Percentiles rank a stretch among this genome's conserved stretches.
These are phyloP conservation scores for Girardinus metallicus DNA, from an alignment of 2,797 vertebrate genomes.

Conservation along the genomic window DNA sequence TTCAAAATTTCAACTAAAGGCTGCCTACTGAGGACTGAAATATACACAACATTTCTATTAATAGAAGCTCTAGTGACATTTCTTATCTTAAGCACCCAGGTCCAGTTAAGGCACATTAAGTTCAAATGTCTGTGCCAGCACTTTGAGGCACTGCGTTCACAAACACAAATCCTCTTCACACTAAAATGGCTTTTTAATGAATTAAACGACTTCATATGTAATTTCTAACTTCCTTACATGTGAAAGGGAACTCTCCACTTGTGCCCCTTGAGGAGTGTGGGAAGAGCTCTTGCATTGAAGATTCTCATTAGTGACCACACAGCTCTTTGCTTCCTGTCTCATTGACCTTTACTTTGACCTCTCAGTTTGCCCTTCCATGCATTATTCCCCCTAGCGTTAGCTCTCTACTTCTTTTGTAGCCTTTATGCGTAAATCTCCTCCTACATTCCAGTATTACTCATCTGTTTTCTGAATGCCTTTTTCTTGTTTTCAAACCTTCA, in stretches of 20 bases:
- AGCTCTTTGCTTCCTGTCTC: constrained; percentile 47
- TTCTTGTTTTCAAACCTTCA: constrained; percentile 4
- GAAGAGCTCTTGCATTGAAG: constrained; percentile 22
- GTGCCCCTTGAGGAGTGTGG: constrained; percentile 21
- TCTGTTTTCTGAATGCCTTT: constrained; percentile 14
- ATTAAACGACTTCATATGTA: constrained; percentile 13
- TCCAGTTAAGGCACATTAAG: constrained; percentile 11
- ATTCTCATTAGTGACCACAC: constrained; percentile 41
- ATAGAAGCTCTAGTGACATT: neutral
- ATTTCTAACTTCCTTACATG: constrained; percentile 3
- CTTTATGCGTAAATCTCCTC: constrained; percentile 13
- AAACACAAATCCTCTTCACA: constrained; percentile 11
- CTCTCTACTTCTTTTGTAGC: neutral
- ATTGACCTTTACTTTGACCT: constrained; percentile 50
- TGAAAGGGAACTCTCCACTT: constrained; percentile 1
- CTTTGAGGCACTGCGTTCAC: constrained; percentile 10
- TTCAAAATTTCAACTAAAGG: neutral
- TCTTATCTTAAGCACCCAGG: constrained; percentile 3
- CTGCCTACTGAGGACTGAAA: neutral
- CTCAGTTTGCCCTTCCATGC: constrained; percentile 36
- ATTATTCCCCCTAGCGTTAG: constrained; percentile 26
- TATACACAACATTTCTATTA: neutral
- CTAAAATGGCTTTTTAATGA: neutral
- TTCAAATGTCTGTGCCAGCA: constrained; percentile 10
- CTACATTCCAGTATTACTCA: constrained; percentile 1